These are phyloP conservation scores for Anaspis maculata DNA, from an alignment of 2,888 invertebrate species.

Conservation along the genomic window DNA sequence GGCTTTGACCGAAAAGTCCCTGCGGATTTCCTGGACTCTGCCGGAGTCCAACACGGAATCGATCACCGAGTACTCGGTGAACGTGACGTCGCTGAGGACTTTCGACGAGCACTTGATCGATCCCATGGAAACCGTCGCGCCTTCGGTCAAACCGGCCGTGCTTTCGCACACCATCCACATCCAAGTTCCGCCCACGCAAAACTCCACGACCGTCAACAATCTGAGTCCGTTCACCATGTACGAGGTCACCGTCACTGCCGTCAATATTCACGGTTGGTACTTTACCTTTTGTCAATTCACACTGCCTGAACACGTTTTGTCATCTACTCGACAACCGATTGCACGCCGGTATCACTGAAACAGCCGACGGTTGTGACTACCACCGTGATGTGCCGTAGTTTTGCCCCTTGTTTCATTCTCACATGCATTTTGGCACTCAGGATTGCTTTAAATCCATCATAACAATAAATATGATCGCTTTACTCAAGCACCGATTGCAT, in stretches of 20 bases:
- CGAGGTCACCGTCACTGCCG: conserved; percentile 64
- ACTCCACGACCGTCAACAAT: conserved; percentile 51
- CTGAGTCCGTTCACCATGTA: conserved; percentile 76
- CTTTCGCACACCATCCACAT: conserved; percentile 40
- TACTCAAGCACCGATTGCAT: too few species aligned
- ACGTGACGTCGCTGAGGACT: conserved; percentile 60
- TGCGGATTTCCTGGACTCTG: conserved; percentile 63
- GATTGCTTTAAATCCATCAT: too few species aligned
- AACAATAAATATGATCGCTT: too few species aligned
- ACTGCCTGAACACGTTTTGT: too few species aligned
- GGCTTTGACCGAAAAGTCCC: conserved; percentile 60
- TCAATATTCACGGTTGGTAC: conserved; percentile 66
- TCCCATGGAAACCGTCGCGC: conserved; percentile 36
- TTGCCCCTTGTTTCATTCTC: too few species aligned
- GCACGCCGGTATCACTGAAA: too few species aligned
- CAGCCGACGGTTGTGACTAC: too few species aligned
- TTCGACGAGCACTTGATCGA: conserved; percentile 56
- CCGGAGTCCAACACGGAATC: conserved; percentile 58
- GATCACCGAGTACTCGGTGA: conserved; percentile 60
- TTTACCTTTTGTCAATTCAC: too few species aligned
- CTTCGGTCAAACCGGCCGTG: conserved; percentile 32
- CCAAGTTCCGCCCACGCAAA: conserved; percentile 53
- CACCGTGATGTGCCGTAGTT: too few species aligned
- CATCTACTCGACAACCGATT: too few species aligned
- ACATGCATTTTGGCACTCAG: too few species aligned